Evolutionary conservation across 2,888 invertebrate genomes (phyloP), one percentile per base, ranked within the genome.

Genomic region (Drosophila niveifrons): DNA sequence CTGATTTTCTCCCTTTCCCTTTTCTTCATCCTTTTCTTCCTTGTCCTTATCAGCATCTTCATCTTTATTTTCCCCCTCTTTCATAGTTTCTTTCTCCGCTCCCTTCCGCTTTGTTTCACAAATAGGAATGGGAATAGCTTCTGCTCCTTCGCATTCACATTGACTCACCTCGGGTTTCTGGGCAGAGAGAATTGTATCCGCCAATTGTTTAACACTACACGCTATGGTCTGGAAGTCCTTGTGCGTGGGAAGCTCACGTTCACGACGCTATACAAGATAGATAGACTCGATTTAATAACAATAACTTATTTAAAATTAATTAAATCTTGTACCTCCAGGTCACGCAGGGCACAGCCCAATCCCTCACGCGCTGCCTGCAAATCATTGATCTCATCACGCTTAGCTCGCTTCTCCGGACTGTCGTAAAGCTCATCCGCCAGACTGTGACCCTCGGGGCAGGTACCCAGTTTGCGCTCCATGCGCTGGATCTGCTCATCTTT

Each of bases 361-460:
- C 91, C 91, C 44, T 78, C 83, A 13, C 81, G 86, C 2, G 91
- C 91, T 2, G 88, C 63, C 62, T 87, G 68, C 7, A 91, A 56
- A 34, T 90, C 87, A 10, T 64, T 78, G 2, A 90, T 71, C 28
- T 90, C 83, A 2, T 84, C 87, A 3, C 84, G 79, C 13, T 84
- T 90, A 47, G 85, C 84, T 18, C 89, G 90, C 59, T 90, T 90
- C 48, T 89, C 87, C 0, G 92, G 92, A 29, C 84, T 89, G 17
- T 90, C 89, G 39, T 81, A 84, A 3, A 92, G 81, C 68, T 92
- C 92, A 29, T 92, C 89, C 4, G 92, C 92, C 55, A 92, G 78
- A 52, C 91, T 90, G 11, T 81, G 83, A 2, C 82, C 90, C 17
- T 90, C 79, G 1, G 90, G 88, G 10, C 89, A 88, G 46, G 87